Base-by-base conservation (phyloP, 2,113 vertebrate genomes). In the Alaudala cheleensis region DNA sequence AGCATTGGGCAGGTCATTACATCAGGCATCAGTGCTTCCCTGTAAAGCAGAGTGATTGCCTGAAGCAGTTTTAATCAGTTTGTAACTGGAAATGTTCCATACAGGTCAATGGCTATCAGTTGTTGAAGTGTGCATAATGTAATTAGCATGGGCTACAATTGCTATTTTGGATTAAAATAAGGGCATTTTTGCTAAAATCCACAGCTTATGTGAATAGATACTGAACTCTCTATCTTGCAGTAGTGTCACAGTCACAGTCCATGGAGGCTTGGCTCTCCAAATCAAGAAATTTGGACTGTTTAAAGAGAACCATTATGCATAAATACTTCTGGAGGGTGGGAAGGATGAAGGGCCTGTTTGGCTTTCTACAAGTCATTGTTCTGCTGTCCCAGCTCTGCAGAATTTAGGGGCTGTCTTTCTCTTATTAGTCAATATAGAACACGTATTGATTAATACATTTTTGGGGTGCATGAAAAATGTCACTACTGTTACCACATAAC, bases 71-170 rank as follows among this genome's bases (percentile, higher is more conserved):
- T 93, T 58, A 90, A 95, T 90, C 92, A 73, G 79, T 90, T 81
- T 93, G 73, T 73, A 95, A 90, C 76, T 94, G 91, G 73, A 93
- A 94, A 94, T 77, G 67, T 88, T 96, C 93, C 94, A 92, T 90
- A 92, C 91, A 94, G 95, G 95, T 96, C 95, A 97, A 85, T 72
- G 89, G 73, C 92, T 84, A 95, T 93, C 79, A 95, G 73, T 22
- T 86, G 72, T 69, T 60, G 71, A 53, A 91, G 81, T 56, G 71
- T 58, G 47, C 20, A 85, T 90, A 95, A 93, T 40, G 71, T 81
- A 84, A 97, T 95, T 96, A 95, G 61, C 70, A 87, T 26, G 72
- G 91, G 61, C 39, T 76, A 91, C 49, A 88, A 76, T 21, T 77
- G 24, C 34, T 74, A 57, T 64, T 94, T 96, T 85, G 84, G 2